A percentile compares a stretch with the other conserved stretches of the same genome.
phyloP scores from a whole-genome alignment of 2,888 invertebrate species.

The Acanthopleura granulata region DNA sequence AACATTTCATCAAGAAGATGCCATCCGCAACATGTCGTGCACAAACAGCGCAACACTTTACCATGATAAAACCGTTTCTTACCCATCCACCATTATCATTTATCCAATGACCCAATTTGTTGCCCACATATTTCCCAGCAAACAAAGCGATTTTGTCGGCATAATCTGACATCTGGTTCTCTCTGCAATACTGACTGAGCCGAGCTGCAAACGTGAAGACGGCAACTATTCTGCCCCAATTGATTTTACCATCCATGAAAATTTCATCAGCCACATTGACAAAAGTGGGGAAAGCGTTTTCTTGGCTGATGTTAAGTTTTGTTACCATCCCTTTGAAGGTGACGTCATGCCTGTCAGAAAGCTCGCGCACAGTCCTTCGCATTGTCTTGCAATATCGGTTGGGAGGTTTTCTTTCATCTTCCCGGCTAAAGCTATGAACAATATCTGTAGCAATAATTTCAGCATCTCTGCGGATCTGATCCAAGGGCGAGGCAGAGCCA shows the following conservation, averaged over 20 bases:
- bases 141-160: constrained; percentile 54
- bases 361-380: constrained; percentile 61
- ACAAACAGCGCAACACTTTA: no score
- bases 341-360: constrained; percentile 61
- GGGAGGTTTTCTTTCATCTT: constrained; percentile 45
- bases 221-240: constrained; percentile 67
- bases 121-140: constrained; percentile 63
- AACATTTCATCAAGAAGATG: no score
- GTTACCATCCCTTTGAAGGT: constrained; percentile 63
- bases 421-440: constrained; percentile 44
- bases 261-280: constrained; percentile 64
- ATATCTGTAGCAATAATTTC: constrained; percentile 57
- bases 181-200: constrained; percentile 48
- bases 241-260: constrained; percentile 64
- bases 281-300: constrained; percentile 58
- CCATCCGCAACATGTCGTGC: no score
- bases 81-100: constrained; percentile 66
- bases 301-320: constrained; percentile 52
- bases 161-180: constrained; percentile 25
- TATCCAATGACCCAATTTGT: constrained; percentile 63
- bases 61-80: constrained; percentile 33
- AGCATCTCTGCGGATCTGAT: constrained; percentile 53
- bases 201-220: constrained; percentile 65
- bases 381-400: constrained; percentile 63
- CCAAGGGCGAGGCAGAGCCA: constrained; percentile 46